phyloP scores from a whole-genome alignment of 2,113 vertebrate species.

The Leuciscus idus region DNA sequence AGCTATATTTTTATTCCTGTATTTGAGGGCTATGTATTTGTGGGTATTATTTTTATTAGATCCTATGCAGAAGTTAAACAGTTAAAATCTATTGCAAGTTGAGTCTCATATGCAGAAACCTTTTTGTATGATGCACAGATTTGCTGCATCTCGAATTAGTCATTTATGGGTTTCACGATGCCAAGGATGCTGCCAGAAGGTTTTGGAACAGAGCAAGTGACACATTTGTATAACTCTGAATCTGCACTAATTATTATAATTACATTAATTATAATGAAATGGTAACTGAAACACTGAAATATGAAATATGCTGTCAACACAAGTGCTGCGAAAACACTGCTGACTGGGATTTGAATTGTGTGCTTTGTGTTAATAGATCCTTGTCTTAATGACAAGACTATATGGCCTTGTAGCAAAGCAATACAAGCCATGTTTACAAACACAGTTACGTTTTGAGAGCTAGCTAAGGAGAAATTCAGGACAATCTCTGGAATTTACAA shows the following conservation, averaged over 20 bases:
- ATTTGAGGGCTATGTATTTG: neutral
- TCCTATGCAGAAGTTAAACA: neutral
- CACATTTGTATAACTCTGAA: neutral
- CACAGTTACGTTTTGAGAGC: neutral
- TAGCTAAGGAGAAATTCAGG: neutral
- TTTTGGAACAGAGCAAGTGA: neutral
- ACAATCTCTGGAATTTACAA: neutral
- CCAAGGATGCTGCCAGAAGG: neutral
- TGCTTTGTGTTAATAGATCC: conserved; percentile 15
- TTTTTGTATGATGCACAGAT: neutral
- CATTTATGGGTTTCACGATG: neutral
- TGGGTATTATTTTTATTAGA: neutral
- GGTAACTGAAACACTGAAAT: neutral
- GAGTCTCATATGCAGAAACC: neutral
- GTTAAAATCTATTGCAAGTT: neutral
- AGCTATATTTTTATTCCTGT: neutral
- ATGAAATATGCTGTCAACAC: neutral
- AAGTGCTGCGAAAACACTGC: neutral
- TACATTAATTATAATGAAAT: conserved; percentile 7
- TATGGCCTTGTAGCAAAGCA: conserved; percentile 8
- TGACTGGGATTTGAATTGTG: conserved; percentile 8
- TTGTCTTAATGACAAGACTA: conserved; percentile 3
- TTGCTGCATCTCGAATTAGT: neutral
- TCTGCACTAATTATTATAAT: conserved; percentile 2
- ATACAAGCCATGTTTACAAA: conserved; percentile 17